phyloP scores from a whole-genome alignment of 2,888 invertebrate species.

The Podotricha telesiphe region DNA sequence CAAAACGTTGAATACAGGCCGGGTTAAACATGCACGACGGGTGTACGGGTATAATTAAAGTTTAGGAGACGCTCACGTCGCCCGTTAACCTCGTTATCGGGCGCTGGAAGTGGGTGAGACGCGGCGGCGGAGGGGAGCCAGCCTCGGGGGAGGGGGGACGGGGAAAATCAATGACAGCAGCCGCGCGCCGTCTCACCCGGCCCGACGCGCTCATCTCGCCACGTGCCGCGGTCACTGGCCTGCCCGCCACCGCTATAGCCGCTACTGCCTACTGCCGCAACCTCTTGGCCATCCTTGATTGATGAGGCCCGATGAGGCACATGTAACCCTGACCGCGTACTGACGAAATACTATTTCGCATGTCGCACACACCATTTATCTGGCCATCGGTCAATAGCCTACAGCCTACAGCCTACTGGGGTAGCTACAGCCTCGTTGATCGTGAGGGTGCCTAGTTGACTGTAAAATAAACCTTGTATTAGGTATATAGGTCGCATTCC shows the following conservation, averaged over 20 bases:
- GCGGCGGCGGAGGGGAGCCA: constrained; percentile 75
- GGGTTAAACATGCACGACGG: constrained; percentile 82
- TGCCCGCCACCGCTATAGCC: constrained; percentile 56
- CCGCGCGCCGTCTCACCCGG: constrained; percentile 81
- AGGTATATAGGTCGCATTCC: constrained; percentile 79
- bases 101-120: constrained; percentile 84
- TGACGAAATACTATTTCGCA: constrained; percentile 43
- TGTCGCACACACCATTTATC: constrained; percentile 43
- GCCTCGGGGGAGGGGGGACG: constrained; percentile 70
- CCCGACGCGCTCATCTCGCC: constrained; percentile 82
- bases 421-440: constrained; percentile 55
- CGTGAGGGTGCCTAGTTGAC: constrained; percentile 60
- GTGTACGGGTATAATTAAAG: constrained; percentile 84
- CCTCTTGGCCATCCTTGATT: constrained; percentile 44
- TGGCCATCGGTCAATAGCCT: constrained; percentile 54
- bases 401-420: constrained; percentile 54
- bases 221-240: constrained; percentile 83
- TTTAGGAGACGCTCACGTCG: constrained; percentile 84
- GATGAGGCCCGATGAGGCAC: constrained; percentile 43
- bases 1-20: constrained; percentile 79
- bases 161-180: constrained; percentile 84
- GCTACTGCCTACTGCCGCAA: constrained; percentile 48
- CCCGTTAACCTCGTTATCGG: constrained; percentile 85
- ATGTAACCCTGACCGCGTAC: constrained; percentile 43
- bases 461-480: constrained; percentile 69